These are phyloP conservation scores for Drosophila anomalata DNA, from an alignment of 2,888 invertebrate species.

Conservation along the genomic window DNA sequence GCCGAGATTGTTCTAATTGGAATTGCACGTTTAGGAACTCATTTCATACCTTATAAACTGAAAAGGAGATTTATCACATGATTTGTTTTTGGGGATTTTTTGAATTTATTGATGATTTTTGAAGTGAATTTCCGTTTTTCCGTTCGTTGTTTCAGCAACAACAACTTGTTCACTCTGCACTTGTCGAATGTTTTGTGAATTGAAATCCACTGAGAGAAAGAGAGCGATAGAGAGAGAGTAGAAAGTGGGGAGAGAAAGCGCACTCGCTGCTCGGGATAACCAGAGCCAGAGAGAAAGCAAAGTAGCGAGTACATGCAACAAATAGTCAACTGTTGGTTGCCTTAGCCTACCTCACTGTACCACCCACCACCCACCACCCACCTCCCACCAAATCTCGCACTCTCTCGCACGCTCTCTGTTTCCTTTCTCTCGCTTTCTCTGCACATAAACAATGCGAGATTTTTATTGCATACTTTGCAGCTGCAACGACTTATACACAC, in stretches of 20 bases:
- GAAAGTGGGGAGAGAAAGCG: conserved; percentile 21
- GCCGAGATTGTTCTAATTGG: conserved; percentile 15
- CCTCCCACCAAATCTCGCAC: neutral
- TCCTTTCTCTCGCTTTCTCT: conserved; percentile 23
- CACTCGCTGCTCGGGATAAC: conserved; percentile 20
- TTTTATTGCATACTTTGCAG: conserved; percentile 79
- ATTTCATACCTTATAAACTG: neutral
- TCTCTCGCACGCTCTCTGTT: neutral
- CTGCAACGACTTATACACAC: conserved; percentile 60
- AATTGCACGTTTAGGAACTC: neutral
- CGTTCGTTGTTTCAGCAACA: conserved; percentile 74
- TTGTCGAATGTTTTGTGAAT: conserved; percentile 79
- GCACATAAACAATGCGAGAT: conserved; percentile 77
- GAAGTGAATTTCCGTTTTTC: conserved; percentile 35
- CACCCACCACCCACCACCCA: conserved; percentile 25
- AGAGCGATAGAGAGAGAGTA: conserved; percentile 9
- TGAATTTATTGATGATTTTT: conserved; percentile 16
- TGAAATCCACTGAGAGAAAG: conserved; percentile 43
- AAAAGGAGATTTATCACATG: conserved; percentile 31
- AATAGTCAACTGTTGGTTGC: conserved; percentile 79
- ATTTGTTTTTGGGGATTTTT: conserved; percentile 32
- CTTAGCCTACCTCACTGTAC: conserved; percentile 76
- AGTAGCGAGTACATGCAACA: conserved; percentile 69
- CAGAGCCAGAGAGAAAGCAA: conserved; percentile 36
- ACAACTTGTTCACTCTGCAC: conserved; percentile 79